phyloP scores from a whole-genome alignment of 2,113 vertebrate genomes.

The Salvelinus alpinus region DNA sequence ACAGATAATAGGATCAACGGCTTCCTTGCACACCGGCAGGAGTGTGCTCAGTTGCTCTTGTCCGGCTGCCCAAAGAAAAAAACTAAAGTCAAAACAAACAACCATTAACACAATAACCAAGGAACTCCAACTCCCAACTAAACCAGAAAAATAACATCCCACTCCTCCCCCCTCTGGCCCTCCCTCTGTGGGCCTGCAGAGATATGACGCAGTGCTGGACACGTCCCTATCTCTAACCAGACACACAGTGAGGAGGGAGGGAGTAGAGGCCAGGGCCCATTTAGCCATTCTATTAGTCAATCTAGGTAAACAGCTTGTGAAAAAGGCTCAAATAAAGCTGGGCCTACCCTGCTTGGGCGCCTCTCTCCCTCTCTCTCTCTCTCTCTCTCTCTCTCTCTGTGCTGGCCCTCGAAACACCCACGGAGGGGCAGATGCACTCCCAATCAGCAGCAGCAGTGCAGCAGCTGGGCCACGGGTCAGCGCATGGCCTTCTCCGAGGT shows the following conservation, averaged over 20 bases:
- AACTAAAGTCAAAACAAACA: constrained; percentile 26
- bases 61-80: constrained; percentile 20
- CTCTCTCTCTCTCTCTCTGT: constrained; percentile 26
- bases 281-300: constrained; percentile 15
- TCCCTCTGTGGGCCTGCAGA: not conserved
- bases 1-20: constrained; percentile 52
- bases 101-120: constrained; percentile 39
- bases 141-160: constrained; percentile 16
- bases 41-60: constrained; percentile 24
- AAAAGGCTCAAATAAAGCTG: constrained; percentile 29
- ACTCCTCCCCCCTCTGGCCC: constrained; percentile 1
- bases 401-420: constrained; percentile 44
- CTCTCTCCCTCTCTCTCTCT: constrained; percentile 9
- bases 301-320: constrained; percentile 26
- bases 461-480: constrained; percentile 68
- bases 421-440: constrained; percentile 43
- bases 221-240: not conserved
- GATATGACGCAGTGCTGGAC: constrained; percentile 19
- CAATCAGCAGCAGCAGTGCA: constrained; percentile 47
- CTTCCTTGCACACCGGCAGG: constrained; percentile 37
- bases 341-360: constrained; percentile 12
- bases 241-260: not conserved
- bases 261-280: not conserved
- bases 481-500: constrained; percentile 60
- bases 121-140: constrained; percentile 14